Conservation (phyloP, 1,140 invertebrate genomes). For the Rhizoglyphus robini region DNA sequence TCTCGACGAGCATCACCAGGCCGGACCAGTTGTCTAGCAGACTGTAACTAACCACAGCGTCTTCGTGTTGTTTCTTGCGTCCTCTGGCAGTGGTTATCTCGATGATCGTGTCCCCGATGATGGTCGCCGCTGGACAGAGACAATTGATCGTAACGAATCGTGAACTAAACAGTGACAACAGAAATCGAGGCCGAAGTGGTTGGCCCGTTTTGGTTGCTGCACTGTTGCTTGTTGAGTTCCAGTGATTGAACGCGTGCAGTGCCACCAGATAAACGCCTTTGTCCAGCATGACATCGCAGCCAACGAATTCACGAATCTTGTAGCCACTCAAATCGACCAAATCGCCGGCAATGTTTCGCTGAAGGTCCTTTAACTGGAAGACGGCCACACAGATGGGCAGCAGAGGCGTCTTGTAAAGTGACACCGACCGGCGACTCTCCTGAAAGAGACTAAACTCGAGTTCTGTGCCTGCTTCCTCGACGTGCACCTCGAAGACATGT, state of each 20-base stretch:
- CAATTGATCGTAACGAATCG: constrained; percentile 56
- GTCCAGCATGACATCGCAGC: constrained; percentile 87
- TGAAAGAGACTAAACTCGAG: constrained; percentile 75
- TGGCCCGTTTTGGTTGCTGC: constrained; percentile 49
- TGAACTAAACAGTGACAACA: constrained; percentile 17
- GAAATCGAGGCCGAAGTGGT: no score
- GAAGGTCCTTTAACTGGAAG: no score
- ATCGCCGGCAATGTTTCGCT: no score
- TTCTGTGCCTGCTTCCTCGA: not conserved
- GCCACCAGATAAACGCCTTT: constrained; percentile 80
- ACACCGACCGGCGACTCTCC: no score
- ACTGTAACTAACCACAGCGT: no score
- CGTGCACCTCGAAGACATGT: not conserved
- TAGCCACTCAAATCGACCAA: constrained; percentile 83
- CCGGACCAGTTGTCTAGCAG: constrained; percentile 91
- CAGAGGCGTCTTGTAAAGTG: no score
- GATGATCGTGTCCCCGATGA: no score
- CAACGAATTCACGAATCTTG: constrained; percentile 77
- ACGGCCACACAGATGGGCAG: no score
- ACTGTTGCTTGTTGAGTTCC: constrained; percentile 88
- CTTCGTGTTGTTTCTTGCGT: constrained; percentile 57
- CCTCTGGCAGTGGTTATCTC: constrained; percentile 59
- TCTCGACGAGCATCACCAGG: constrained; percentile 88
- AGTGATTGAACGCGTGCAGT: no score
- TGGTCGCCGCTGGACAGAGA: no score